These are phyloP conservation scores for Habropoda laboriosa DNA, from an alignment of 1,140 invertebrate genomes.

Conservation along the genomic window DNA sequence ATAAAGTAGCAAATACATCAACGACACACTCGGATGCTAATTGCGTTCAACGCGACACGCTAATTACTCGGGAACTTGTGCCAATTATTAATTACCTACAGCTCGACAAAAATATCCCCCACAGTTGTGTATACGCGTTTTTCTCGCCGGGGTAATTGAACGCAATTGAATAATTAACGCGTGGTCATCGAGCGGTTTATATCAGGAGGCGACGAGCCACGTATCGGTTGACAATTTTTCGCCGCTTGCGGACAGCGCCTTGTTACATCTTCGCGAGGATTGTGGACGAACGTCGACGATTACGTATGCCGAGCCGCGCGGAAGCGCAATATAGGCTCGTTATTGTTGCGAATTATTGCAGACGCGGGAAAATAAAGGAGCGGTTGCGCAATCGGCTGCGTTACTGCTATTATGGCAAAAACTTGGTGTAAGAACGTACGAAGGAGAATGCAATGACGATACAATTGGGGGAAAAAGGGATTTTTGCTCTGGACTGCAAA, in stretches of 20 bases:
- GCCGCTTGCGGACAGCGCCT: neutral
- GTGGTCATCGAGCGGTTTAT: neutral
- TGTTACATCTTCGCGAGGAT: neutral
- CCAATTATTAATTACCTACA: conserved; percentile 34
- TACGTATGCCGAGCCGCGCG: conserved; percentile 16
- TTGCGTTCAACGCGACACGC: conserved; percentile 17
- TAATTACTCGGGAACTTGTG: conserved; percentile 15
- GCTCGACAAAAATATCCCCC: conserved; percentile 13
- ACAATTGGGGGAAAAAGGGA: neutral
- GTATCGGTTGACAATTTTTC: neutral
- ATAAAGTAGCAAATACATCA: neutral
- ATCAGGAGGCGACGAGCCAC: neutral
- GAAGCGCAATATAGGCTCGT: conserved; percentile 42
- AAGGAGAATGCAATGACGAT: neutral
- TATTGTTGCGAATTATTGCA: conserved; percentile 52
- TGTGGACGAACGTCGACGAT: neutral
- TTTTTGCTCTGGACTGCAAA: neutral
- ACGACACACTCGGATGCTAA: neutral
- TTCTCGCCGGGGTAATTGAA: conserved; percentile 3
- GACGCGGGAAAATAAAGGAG: conserved; percentile 41
- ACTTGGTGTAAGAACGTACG: conserved; percentile 8
- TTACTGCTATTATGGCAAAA: conserved; percentile 38
- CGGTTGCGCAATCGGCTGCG: conserved; percentile 39
- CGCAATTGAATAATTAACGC: conserved; percentile 23
- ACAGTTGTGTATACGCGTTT: neutral